phyloP scores from a whole-genome alignment of 2,113 vertebrate species.

The Coracopsis vasa region DNA sequence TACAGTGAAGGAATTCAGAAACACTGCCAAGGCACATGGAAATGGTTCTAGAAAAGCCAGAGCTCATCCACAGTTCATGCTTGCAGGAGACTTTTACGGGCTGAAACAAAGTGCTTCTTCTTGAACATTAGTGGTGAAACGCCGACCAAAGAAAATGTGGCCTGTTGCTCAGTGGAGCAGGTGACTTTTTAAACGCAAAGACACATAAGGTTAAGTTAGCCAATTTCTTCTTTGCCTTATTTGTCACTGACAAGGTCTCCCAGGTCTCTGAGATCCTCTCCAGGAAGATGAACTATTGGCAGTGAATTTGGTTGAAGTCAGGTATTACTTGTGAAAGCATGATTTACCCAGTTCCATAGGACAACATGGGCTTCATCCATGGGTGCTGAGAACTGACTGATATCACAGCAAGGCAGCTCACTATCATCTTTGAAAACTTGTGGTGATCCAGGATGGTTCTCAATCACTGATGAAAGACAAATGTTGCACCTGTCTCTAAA shows the following conservation, averaged over 20 bases:
- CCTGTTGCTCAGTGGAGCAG: background rate
- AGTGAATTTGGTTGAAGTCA: background rate
- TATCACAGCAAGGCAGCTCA: background rate
- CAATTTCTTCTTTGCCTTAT: background rate
- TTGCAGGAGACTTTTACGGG: background rate
- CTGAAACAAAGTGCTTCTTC: background rate
- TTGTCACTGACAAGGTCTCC: background rate
- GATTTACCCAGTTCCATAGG: background rate
- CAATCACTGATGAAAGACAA: background rate
- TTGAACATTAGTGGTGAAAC: background rate
- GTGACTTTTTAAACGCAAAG: background rate
- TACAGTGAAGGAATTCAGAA: background rate
- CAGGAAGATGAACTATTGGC: background rate
- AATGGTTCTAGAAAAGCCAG: background rate
- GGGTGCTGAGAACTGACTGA: background rate
- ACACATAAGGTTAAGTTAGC: background rate
- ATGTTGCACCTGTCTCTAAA: background rate
- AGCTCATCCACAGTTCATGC: background rate
- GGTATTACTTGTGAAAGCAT: background rate
- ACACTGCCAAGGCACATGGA: rapidly evolving
- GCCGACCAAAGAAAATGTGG: background rate
- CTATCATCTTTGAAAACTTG: background rate
- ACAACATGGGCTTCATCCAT: background rate
- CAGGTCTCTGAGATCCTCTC: background rate
- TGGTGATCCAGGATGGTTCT: background rate